A percentile compares a stretch with the other conserved stretches of the same genome.
phyloP scores from a whole-genome alignment of 2,888 invertebrate genomes.

The Ischnura elegans region DNA sequence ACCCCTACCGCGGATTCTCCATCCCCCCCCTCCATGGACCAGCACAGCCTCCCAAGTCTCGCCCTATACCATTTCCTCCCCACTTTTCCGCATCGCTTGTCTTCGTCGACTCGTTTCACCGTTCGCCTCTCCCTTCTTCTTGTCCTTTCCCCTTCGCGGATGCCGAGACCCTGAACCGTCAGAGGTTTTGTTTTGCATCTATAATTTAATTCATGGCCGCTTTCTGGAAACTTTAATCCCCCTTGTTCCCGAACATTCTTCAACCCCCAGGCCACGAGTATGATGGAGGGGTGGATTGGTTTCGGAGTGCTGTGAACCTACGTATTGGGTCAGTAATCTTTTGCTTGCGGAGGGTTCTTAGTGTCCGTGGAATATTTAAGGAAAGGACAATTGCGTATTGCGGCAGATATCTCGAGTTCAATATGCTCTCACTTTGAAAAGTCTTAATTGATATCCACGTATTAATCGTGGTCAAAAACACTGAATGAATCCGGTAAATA shows the following conservation, averaged over 20 bases:
- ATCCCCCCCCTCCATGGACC: neutral
- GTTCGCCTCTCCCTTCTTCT: neutral
- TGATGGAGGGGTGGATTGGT: neutral
- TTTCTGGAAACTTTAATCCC: conserved; percentile 35
- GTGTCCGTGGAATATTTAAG: neutral
- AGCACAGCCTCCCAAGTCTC: conserved; percentile 1
- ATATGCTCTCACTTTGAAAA: neutral
- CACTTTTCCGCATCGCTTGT: conserved; percentile 9
- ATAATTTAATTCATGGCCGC: conserved; percentile 29
- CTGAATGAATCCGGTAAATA: no score
- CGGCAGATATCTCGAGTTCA: neutral
- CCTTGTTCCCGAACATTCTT: neutral
- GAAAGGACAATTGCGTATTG: neutral
- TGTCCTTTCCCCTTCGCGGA: neutral
- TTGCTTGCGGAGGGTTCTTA: neutral
- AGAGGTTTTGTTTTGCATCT: conserved; percentile 7
- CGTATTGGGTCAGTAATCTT: neutral
- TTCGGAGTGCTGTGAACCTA: neutral
- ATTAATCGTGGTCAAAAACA: no score
- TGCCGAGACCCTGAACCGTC: neutral
- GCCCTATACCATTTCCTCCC: conserved; percentile 6
- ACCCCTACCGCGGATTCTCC: neutral
- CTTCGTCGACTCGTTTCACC: conserved; percentile 21
- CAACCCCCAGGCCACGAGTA: neutral
- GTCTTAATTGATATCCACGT: neutral